Base-by-base conservation (phyloP, 1,140 invertebrate species). In the Globodera ellingtonae region DNA sequence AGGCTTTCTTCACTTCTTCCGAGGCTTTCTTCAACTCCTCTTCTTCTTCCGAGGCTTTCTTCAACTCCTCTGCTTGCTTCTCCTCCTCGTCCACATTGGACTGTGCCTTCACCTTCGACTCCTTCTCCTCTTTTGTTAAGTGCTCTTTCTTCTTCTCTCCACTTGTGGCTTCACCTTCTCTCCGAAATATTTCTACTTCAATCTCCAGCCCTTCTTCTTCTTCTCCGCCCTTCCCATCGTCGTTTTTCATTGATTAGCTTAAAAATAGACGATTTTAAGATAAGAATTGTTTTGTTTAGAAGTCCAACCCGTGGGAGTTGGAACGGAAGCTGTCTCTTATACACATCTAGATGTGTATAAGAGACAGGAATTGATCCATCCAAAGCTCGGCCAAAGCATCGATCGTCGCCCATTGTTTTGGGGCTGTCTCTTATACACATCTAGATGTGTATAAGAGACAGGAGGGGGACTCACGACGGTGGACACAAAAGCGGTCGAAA, bases 401-500 rank as follows among this genome's bases (percentile, higher is more conserved):
- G 52, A 52, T 52, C 52, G 52, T 15, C 15, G 52, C 6, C 52
- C 52, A 52, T 35, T 52, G 52, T 52, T 52, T 52, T 52, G 15
- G 18, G 56, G 5, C n/a, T n/a, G n/a, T n/a, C n/a, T n/a, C n/a
- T n/a, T n/a, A n/a, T n/a, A n/a, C n/a, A n/a, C n/a, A n/a, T n/a
- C n/a, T n/a, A n/a, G n/a, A n/a, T n/a, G n/a, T n/a, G n/a, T n/a
- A n/a, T n/a, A n/a, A n/a, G n/a, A n/a, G n/a, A n/a, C n/a, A n/a
- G 44, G 44, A 1, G 8, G n/a, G 44, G 44, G 5, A 35, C 48
- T 77, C 21, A 77, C 74, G 78, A 24, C 21, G 35, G 79, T 79
- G 46, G 24, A 79, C 74, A 47, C 78, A 79, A 50, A 79, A 79
- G 24, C 78, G 78, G 56, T 79, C 78, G 67, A 74, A 79, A 48